Conservation (phyloP, 2,797 vertebrate genomes). For the Mormyrops boulengeri region DNA sequence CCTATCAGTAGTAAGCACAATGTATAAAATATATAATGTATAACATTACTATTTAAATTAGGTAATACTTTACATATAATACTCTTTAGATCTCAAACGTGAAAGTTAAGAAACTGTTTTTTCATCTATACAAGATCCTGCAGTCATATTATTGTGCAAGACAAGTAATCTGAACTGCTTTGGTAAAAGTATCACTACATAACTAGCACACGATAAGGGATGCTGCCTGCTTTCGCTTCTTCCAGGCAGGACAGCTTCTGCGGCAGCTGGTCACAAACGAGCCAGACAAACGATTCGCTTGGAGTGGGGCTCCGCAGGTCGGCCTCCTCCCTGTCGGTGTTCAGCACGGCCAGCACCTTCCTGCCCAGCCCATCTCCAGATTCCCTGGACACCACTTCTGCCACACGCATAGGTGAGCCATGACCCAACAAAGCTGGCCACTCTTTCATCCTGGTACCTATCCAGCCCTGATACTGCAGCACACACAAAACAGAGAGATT, state of each 20-base stretch:
- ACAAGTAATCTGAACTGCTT: not conserved
- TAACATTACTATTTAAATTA: not conserved
- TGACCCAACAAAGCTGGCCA: not conserved
- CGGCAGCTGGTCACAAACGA: constrained; percentile 55
- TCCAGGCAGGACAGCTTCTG: constrained; percentile 48
- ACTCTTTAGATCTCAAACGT: not conserved
- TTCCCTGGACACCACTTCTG: constrained; percentile 48
- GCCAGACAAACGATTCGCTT: constrained; percentile 31
- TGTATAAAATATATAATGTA: not conserved
- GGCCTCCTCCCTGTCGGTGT: constrained; percentile 50
- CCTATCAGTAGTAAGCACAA: not conserved
- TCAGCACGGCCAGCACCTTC: constrained; percentile 60
- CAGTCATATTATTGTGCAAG: not conserved
- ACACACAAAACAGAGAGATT: not conserved
- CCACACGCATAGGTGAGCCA: constrained; percentile 63
- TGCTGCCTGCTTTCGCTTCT: not conserved
- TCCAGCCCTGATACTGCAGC: not conserved
- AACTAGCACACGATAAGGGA: not conserved
- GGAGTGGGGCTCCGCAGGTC: constrained; percentile 42
- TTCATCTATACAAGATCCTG: not conserved
- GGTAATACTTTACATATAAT: not conserved
- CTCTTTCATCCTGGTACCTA: not conserved
- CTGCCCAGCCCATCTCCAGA: constrained; percentile 56
- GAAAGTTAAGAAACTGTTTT: not conserved
- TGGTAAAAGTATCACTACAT: not conserved